Evolutionary conservation across 2,113 vertebrate genomes (phyloP), one percentile per base, ranked within the genome.

Genomic region (zebrafish (Danio rerio)): DNA sequence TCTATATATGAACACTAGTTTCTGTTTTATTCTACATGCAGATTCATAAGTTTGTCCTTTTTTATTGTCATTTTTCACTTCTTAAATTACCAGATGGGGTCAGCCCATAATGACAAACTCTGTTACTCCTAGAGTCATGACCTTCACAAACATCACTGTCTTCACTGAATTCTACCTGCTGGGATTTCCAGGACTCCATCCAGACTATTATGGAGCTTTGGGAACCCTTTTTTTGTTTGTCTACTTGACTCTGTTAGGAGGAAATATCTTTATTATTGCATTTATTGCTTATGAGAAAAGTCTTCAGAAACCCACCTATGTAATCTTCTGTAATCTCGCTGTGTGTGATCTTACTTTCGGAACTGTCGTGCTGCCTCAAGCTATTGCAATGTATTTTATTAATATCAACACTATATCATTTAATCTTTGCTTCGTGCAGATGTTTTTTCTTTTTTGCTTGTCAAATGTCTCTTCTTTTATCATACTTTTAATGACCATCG

Each of bases 371-470:
- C 20, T 87, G 47, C 86, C 86, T 5, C 85, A 83, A 80, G 49
- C 47, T 5, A 78, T 78, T 31, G 59, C 74, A 49, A 85, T 82
- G 42, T 85, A 81, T 31, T 3, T 85, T 11, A 43, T 81, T 21
- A 71, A 68, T 21, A 85, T 58, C 6, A n/a, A 47, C 5, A 0
- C 69, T 3, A 77, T 89, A 72, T 73, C 86, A 20, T 93, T 91
- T 81, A 20, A 84, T 18, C 83, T 70, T 0, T 93, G 93, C 62
- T 92, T 93, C 40, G 18, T 74, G 5, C 93, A 93, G 81, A 94
- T 92, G 91, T 92, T 90, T 70, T 90, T 93, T 69, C 87, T 93
- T 31, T 91, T 92, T 63, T 91, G 88, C 47, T 78, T 92, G 63
- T 89, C 88, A 6, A 62, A 83, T 2, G 84, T 89, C 0, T 88